phyloP scores from a whole-genome alignment of 2,797 vertebrate species.

The Pseudochirops cupreus region DNA sequence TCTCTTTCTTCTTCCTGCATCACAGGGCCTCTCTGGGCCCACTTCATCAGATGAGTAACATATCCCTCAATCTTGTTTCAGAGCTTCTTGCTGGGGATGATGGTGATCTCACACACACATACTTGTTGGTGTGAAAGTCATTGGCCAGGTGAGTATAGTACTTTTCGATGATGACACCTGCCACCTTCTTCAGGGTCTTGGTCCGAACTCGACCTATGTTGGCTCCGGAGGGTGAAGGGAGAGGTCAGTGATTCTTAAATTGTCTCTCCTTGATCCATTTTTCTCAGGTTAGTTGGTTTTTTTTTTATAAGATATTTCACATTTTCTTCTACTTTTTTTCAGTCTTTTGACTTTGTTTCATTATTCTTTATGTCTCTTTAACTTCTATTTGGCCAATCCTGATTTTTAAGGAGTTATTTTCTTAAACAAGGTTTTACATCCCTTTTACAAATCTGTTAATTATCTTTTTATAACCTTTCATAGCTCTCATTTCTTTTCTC shows the following conservation, averaged over 20 bases:
- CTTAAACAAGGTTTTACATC: background rate
- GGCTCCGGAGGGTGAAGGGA: too few species aligned
- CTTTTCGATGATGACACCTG: too few species aligned
- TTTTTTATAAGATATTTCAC: background rate
- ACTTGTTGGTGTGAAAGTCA: too few species aligned
- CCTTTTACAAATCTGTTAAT: background rate
- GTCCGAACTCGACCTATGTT: too few species aligned
- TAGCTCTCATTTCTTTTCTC: background rate
- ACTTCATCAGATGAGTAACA: too few species aligned
- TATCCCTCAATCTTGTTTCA: too few species aligned
- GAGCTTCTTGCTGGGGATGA: too few species aligned
- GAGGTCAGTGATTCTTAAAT: background rate
- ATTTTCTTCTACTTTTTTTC: background rate
- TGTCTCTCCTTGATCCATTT: background rate
- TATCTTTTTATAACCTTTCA: background rate
- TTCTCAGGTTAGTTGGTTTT: background rate
- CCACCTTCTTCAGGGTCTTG: too few species aligned
- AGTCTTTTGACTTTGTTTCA: background rate
- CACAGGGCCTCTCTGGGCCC: too few species aligned
- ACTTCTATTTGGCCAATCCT: background rate
- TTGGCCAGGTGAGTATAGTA: too few species aligned
- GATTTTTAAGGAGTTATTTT: background rate
- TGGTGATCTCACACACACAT: too few species aligned
- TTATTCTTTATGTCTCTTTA: background rate
- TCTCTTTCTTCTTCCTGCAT: too few species aligned